Percentiles rank a stretch among this genome's conserved stretches.
phyloP scores from a whole-genome alignment of 1,140 invertebrate genomes.

The Nylanderia fulva region DNA sequence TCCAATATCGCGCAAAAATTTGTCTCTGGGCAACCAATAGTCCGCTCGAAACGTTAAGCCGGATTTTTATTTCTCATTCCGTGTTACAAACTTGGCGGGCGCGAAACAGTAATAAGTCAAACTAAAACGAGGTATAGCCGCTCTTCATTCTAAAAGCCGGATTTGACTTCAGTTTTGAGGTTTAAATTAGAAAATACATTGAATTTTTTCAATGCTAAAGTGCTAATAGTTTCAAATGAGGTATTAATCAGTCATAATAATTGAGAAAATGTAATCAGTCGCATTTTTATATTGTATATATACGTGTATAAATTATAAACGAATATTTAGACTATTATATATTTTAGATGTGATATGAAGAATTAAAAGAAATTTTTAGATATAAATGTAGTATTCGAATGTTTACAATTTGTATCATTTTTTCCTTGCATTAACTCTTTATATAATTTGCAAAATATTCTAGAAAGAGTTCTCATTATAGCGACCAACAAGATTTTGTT shows the following conservation, averaged over 20 bases:
- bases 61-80: conserved; percentile 51
- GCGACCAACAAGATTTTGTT: too few species aligned
- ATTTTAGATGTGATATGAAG: background rate
- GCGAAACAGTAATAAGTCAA: conserved; percentile 60
- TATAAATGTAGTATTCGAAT: too few species aligned
- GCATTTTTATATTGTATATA: too few species aligned
- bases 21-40: conserved; percentile 48
- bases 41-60: conserved; percentile 49
- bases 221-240: background rate
- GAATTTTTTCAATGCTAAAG: background rate
- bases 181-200: conserved; percentile 42
- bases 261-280: background rate
- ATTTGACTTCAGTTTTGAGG: conserved; percentile 46
- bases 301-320: too few species aligned
- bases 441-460: too few species aligned
- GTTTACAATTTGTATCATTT: too few species aligned
- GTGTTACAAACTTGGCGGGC: conserved; percentile 30
- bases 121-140: conserved; percentile 50
- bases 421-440: too few species aligned
- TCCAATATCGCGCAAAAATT: conserved; percentile 62
- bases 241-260: background rate
- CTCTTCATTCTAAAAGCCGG: conserved; percentile 36
- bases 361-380: background rate
- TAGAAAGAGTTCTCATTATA: too few species aligned
- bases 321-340: background rate